These are phyloP conservation scores for Entomobrya proxima DNA, from an alignment of 2,888 invertebrate species.

Conservation along the genomic window DNA sequence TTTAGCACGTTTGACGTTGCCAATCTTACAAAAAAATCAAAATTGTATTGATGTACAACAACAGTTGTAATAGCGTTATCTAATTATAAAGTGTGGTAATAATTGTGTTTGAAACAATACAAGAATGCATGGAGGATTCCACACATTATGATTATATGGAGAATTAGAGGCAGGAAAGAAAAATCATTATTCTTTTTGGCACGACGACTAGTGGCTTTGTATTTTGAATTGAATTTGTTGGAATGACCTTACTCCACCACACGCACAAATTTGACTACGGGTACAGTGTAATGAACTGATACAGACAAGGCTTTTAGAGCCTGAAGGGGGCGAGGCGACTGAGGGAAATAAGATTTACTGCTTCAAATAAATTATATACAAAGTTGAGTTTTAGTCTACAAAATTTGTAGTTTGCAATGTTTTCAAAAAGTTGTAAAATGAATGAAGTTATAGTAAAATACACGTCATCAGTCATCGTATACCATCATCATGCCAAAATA, in stretches of 20 bases:
- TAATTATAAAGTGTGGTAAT: slow-evolving; percentile 1
- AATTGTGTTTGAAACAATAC: background rate
- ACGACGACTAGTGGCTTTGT: too few species aligned
- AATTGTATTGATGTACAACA: slow-evolving; percentile 16
- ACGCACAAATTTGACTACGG: too few species aligned
- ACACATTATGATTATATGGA: too few species aligned
- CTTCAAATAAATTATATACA: background rate
- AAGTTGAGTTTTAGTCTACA: background rate
- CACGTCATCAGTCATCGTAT: slow-evolving; percentile 10
- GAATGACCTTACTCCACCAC: too few species aligned
- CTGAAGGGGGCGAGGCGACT: too few species aligned
- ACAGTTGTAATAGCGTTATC: background rate
- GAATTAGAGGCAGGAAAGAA: too few species aligned
- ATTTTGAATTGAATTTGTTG: too few species aligned
- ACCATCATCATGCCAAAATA: background rate
- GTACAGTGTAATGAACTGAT: too few species aligned
- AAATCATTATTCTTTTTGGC: too few species aligned
- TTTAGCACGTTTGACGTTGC: background rate
- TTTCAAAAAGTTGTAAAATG: background rate
- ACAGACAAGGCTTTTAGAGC: too few species aligned
- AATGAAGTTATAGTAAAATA: background rate
- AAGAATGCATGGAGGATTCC: too few species aligned
- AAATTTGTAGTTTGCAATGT: slow-evolving; percentile 3
- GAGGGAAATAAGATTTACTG: background rate
- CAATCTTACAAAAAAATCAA: background rate